phyloP scores from a whole-genome alignment of 2,797 vertebrate genomes.

The Pseudochaenichthys georgianus region DNA sequence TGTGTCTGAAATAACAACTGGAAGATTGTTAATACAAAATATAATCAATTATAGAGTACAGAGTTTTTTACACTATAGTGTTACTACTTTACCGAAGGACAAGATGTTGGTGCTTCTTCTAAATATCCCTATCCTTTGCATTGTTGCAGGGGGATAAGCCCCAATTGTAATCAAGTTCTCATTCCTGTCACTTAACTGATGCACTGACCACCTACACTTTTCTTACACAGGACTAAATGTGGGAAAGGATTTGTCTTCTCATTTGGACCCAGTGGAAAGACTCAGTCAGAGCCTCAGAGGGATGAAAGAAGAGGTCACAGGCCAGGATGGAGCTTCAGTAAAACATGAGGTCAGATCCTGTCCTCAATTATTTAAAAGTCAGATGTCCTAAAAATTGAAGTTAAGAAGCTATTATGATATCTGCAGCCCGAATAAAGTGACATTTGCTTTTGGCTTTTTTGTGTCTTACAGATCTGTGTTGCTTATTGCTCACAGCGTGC shows the following conservation, averaged over 20 bases:
- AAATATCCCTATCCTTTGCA: not conserved
- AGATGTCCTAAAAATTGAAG: not conserved
- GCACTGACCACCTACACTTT: not conserved
- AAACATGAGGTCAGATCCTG: conserved; percentile 73
- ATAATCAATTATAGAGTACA: too few relatives aligned
- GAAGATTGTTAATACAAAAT: too few relatives aligned
- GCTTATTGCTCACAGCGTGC: conserved; percentile 43
- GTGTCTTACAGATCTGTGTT: not conserved
- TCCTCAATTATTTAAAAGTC: conserved; percentile 5
- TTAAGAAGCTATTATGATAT: not conserved
- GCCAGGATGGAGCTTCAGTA: conserved; percentile 62
- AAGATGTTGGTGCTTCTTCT: too few relatives aligned
- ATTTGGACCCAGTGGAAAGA: conserved; percentile 49
- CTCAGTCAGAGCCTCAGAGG: conserved; percentile 42
- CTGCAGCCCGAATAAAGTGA: not conserved
- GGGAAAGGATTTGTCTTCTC: conserved; percentile 46
- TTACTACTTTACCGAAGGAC: too few relatives aligned
- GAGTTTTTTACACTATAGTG: not conserved
- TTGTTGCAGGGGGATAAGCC: too few relatives aligned
- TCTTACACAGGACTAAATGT: conserved; percentile 43
- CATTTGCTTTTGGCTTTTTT: not conserved
- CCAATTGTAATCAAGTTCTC: not conserved
- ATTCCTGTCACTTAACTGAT: not conserved
- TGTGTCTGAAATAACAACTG: too few relatives aligned
- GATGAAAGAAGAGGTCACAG: conserved; percentile 72